A percentile compares a stretch with the other conserved stretches of the same genome.
Conservation (phyloP, 1,140 invertebrate genomes). For the Caenorhabditis tropicalis region DNA sequence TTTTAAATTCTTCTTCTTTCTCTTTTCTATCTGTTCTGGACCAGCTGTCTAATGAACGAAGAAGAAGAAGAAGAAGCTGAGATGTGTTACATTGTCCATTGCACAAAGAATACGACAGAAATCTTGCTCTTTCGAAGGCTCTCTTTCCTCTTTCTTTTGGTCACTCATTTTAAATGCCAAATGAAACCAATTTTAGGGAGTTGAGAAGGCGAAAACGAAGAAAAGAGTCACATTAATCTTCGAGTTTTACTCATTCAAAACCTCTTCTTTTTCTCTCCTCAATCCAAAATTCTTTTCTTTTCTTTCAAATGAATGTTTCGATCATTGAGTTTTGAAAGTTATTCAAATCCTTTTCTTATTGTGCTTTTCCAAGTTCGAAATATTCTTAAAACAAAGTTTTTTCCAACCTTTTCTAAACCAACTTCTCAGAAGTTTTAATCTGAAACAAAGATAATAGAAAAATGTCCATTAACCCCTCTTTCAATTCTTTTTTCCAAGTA, state of each 20-base stretch:
- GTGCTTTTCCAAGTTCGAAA: no score
- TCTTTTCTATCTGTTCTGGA: not conserved
- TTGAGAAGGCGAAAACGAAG: not conserved
- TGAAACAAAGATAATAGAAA: not conserved
- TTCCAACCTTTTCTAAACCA: no score
- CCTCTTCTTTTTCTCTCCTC: not conserved
- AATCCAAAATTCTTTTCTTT: not conserved
- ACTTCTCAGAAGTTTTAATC: not conserved
- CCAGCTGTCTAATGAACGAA: constrained; percentile 40
- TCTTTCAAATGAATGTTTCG: not conserved
- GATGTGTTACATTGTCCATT: constrained; percentile 27
- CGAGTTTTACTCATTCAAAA: constrained; percentile 2
- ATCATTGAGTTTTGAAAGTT: not conserved
- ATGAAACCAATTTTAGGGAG: constrained; percentile 26
- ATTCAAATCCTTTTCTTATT: not conserved
- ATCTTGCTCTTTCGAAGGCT: not conserved
- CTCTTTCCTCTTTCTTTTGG: not conserved
- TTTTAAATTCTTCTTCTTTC: not conserved
- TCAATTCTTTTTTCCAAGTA: not conserved
- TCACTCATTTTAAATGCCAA: constrained; percentile 24
- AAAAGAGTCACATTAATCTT: not conserved
- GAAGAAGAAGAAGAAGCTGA: constrained; percentile 12
- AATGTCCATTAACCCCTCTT: not conserved
- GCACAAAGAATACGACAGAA: constrained; percentile 4
- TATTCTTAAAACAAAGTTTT: no score